Base-by-base conservation (phyloP, 2,113 vertebrate species). In the Eudyptes chrysolophus region DNA sequence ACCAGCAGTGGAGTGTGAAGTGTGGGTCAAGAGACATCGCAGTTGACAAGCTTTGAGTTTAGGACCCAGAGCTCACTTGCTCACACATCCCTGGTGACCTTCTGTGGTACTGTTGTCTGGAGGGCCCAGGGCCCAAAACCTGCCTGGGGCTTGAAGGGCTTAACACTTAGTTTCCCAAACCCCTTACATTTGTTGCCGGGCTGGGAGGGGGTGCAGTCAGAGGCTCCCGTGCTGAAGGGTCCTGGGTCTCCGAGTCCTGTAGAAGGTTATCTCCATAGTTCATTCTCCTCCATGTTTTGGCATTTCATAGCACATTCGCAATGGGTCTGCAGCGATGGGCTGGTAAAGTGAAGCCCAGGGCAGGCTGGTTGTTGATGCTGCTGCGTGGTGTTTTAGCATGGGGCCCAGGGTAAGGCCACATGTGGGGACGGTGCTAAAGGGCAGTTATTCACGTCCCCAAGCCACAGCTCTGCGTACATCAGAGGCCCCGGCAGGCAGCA, bases 241-340 rank as follows among this genome's bases (percentile, higher is more conserved):
- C 57, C 40, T 15, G 21, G 4, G 40, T 49, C 48, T 32, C 29
- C 4, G 13, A 54, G 46, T 30, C 32, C n/a, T 22, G 21, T 11
- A 32, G 16, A n/a, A 12, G 42, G 49, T 36, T 64, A 82, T 51
- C 77, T 48, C 26, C 32, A 1, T 4, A 24, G 27, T 10, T 62
- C 19, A 3, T 44, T 87, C 38, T 77, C 55, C 34, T n/a, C 64
- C 10, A 12, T 34, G 13, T 42, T 34, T 38, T 71, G 32, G 24
- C 27, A 6, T 64, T 52, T 57, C 16, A 2, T 13, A 44, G 27
- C 19, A 5, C 2, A 17, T 14, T 58, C 2, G 1, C 1, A 2
- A 16, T 13, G 57, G 64, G 42, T 38, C 44, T 57, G 46, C 1
- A 4, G 64, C 4, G 7, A 25, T 1, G 0, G 55, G 40, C 71